phyloP scores from a whole-genome alignment of 1,140 invertebrate genomes.

The Halyomorpha halys region DNA sequence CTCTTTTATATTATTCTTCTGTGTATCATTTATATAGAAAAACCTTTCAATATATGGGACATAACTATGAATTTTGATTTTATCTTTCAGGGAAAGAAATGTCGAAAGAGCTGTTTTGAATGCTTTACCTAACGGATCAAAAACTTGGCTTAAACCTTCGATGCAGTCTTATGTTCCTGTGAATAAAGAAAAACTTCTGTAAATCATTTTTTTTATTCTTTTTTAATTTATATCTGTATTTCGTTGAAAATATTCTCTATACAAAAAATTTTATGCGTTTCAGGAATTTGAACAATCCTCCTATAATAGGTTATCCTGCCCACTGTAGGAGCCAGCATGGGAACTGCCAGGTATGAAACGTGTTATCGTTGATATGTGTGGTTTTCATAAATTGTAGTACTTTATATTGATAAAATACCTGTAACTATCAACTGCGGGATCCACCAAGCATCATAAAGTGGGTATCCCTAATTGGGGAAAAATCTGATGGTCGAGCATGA shows the following conservation, averaged over 20 bases:
- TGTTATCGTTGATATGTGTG: too few species aligned
- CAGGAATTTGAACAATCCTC: conserved; percentile 20
- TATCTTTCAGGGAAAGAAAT: conserved; percentile 19
- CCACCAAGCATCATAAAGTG: too few species aligned
- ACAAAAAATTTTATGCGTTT: not conserved
- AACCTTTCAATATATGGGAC: too few species aligned
- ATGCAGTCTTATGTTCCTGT: conserved; percentile 18
- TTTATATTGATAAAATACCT: too few species aligned
- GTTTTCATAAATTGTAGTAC: too few species aligned
- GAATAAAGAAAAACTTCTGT: conserved; percentile 7
- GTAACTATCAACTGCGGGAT: too few species aligned
- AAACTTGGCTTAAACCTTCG: conserved; percentile 13
- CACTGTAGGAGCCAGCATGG: conserved; percentile 18
- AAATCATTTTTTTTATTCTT: not conserved
- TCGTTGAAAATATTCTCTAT: too few species aligned
- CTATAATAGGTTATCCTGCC: conserved; percentile 22
- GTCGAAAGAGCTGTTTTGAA: conserved; percentile 21
- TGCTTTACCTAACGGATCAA: conserved; percentile 23
- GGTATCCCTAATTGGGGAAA: too few species aligned
- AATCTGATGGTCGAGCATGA: too few species aligned
- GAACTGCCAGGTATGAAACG: conserved; percentile 15
- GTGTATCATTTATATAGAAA: too few species aligned
- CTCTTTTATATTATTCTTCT: too few species aligned
- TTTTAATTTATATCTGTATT: too few species aligned
- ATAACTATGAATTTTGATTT: conserved; percentile 9